These are phyloP conservation scores for Aphidius ervi DNA, from an alignment of 1,140 invertebrate species.

Conservation along the genomic window DNA sequence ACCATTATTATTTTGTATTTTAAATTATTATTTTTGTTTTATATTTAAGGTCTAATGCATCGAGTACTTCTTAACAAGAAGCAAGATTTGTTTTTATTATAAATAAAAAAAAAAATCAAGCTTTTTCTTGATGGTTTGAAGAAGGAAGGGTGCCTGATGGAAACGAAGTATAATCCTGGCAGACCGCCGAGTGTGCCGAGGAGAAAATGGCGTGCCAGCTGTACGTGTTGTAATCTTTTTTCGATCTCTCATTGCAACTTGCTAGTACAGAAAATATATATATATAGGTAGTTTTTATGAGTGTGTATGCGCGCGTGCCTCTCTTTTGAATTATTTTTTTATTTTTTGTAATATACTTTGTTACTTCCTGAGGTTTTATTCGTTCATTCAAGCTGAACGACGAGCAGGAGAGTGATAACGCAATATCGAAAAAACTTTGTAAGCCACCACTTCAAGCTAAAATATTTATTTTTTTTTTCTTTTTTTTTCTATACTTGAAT, in stretches of 20 bases:
- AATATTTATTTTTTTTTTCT: conserved; percentile 25
- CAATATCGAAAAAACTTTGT: conserved; percentile 38
- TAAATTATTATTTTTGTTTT: too few species aligned
- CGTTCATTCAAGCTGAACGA: conserved; percentile 17
- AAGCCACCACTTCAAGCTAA: conserved; percentile 34
- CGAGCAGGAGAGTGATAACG: conserved; percentile 40
- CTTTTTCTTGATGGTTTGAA: background rate
- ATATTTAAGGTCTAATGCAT: background rate
- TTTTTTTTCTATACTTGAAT: background rate
- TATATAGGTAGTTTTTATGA: background rate
- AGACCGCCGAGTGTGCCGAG: conserved; percentile 13
- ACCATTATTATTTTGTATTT: too few species aligned
- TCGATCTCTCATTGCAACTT: conserved; percentile 36
- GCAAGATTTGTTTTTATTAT: background rate
- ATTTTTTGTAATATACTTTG: conserved; percentile 8
- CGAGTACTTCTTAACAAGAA: background rate
- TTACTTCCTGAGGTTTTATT: background rate
- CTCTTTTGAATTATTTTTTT: conserved; percentile 11
- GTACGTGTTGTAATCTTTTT: conserved; percentile 40
- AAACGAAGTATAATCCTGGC: conserved; percentile 11
- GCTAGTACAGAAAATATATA: conserved; percentile 2
- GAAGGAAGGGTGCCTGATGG: background rate
- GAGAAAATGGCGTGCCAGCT: conserved; percentile 27
- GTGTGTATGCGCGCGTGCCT: background rate
- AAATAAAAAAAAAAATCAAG: background rate